These are phyloP conservation scores for Oreochromis mossambicus DNA, from an alignment of 2,797 vertebrate species.

Conservation along the genomic window DNA sequence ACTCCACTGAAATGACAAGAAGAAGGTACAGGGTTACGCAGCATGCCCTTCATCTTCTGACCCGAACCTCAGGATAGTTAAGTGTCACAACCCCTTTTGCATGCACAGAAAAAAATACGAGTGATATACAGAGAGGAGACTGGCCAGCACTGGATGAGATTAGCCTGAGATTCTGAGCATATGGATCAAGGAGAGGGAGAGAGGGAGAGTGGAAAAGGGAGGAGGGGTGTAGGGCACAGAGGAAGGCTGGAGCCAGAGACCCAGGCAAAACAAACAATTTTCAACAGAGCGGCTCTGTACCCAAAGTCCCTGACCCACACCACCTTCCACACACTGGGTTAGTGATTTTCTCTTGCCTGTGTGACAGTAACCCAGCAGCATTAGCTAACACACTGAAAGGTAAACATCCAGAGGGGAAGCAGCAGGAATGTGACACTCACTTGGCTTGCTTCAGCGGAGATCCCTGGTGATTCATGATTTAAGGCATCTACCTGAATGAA, in stretches of 20 bases:
- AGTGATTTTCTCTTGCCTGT: conserved; percentile 47
- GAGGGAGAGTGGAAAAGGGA: conserved; percentile 31
- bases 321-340: conserved; percentile 56
- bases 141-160: conserved; percentile 52
- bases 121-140: conserved; percentile 9
- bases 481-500: conserved; percentile 68
- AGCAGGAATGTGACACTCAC: conserved; percentile 62
- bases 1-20: conserved; percentile 78
- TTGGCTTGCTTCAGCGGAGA: conserved; percentile 57
- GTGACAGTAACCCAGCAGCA: conserved; percentile 10
- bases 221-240: background rate
- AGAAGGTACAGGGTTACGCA: conserved; percentile 61
- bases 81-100: conserved; percentile 16
- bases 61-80: conserved; percentile 9
- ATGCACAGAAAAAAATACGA: background rate
- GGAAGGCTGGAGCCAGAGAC: conserved; percentile 54
- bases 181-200: conserved; percentile 51
- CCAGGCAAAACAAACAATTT: conserved; percentile 75
- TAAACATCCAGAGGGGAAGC: conserved; percentile 15
- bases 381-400: conserved; percentile 11
- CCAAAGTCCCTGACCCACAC: conserved; percentile 68
- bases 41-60: conserved; percentile 71
- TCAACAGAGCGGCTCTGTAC: conserved; percentile 78
- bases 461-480: conserved; percentile 68
- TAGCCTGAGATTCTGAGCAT: conserved; percentile 69